phyloP scores from a whole-genome alignment of 1,140 invertebrate species.

The Sipha flava region DNA sequence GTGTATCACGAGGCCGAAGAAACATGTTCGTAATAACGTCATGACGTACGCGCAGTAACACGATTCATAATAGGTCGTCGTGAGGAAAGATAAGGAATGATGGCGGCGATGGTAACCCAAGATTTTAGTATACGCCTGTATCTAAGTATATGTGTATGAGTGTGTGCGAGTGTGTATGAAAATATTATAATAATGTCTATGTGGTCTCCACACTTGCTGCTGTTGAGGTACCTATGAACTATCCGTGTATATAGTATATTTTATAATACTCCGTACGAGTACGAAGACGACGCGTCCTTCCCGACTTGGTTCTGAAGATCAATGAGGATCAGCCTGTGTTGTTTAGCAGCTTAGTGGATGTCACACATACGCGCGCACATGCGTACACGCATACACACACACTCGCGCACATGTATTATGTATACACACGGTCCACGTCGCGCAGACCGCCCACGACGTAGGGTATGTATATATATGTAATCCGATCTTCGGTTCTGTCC shows the following conservation, averaged over 20 bases:
- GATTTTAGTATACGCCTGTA: too few relatives aligned
- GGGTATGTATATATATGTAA: neutral
- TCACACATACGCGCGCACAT: neutral
- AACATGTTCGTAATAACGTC: neutral
- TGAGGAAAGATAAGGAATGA: neutral
- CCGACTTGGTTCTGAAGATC: neutral
- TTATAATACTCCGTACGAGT: too few relatives aligned
- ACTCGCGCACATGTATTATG: too few relatives aligned
- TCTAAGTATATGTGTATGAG: too few relatives aligned
- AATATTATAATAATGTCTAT: too few relatives aligned
- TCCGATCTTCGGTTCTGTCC: slow-evolving; percentile 27
- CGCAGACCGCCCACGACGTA: slow-evolving; percentile 9
- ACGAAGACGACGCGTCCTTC: too few relatives aligned
- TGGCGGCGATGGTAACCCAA: neutral
- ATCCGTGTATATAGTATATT: neutral
- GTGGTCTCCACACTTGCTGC: too few relatives aligned
- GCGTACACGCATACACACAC: too few relatives aligned
- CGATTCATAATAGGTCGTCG: neutral
- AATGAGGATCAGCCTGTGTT: slow-evolving; percentile 17
- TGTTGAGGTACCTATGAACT: too few relatives aligned
- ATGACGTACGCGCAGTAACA: neutral
- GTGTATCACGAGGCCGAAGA: neutral
- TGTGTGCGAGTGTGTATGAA: too few relatives aligned
- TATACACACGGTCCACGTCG: neutral
- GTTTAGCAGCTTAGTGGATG: slow-evolving; percentile 26